Evolutionary conservation across 2,797 vertebrate genomes (phyloP), one percentile per base, ranked within the genome.

Genomic region (Uromys caudimaculatus): DNA sequence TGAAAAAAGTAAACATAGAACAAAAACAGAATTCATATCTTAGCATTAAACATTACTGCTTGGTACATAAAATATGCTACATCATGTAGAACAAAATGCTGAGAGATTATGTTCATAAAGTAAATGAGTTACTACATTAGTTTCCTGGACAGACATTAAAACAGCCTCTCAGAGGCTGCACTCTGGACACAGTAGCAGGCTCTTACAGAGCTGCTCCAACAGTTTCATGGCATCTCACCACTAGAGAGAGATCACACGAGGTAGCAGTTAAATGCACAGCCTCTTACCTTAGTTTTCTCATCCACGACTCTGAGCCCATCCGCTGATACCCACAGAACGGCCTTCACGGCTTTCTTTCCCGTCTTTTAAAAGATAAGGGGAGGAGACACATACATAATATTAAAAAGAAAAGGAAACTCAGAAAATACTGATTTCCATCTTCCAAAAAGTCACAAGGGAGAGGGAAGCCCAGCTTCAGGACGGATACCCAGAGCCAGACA

Each of bases 301-400:
- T 99, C 99, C 97, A 99, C 99, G 35, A 99, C 99, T 91, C 99
- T 98, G 84, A 99, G 99, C 97, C 99, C 99, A 95, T 99, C 99
- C 47, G 99, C 99, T 0, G 99, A 99, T 90, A 99, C 99, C 99
- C 99, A 99, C 87, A 99, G 98, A 97, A 99, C 99, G 0, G 99
- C 99, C 88, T 99, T 99, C 97, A 99, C 99, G 0, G 99, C 98
- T 97, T 99, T 99, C 99, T 99, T 99, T 97, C 99, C 99, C 47
- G 99, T 99, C 99, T 99, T 99, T 91, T 77, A 97, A 96, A 77
- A 96, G 96, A 93, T 97, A 93, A 67, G 3, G 47, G 38, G 71
- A 81, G 41, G 60, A 85, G 29, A 98, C 1, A 97, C 56, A 89
- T 5, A 67, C 58, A 78, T 90, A 82, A 83, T 97, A 91, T 90